Evolutionary conservation across 2,888 invertebrate genomes (phyloP).

Genomic region (Pammene aurita): DNA sequence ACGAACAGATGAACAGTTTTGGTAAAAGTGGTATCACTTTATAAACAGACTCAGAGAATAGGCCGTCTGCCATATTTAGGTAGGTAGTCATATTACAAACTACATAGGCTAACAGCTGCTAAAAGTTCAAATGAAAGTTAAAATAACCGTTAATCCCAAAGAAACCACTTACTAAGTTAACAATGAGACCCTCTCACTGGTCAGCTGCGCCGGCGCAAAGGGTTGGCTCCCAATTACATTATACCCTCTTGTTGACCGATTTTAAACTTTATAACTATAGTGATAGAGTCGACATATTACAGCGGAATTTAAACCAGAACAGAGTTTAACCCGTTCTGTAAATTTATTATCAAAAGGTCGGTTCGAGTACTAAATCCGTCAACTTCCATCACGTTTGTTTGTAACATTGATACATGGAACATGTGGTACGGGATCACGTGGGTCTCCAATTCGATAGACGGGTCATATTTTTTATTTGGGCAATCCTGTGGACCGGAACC

Average conservation of each 20-base stretch:
- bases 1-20: no score
- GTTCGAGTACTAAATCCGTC: neutral
- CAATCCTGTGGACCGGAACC: no score
- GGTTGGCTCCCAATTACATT: constrained; percentile 46
- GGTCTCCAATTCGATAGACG: no score
- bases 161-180: constrained; percentile 22
- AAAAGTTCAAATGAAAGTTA: constrained; percentile 27
- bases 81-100: neutral
- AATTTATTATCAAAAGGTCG: neutral
- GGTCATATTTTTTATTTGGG: no score
- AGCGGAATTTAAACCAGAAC: neutral
- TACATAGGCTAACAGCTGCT: neutral
- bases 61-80: neutral
- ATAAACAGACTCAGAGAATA: neutral
- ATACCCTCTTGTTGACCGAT: constrained; percentile 44
- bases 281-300: neutral
- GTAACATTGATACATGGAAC: neutral
- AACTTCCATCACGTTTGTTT: neutral
- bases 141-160: constrained; percentile 20
- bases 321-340: constrained; percentile 1
- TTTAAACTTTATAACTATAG: neutral
- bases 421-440: no score
- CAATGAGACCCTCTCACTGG: constrained; percentile 47
- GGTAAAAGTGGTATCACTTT: no score
- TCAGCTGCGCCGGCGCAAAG: constrained; percentile 51